Conservation (phyloP, 2,888 invertebrate species). For the Epistrophe eligans region DNA sequence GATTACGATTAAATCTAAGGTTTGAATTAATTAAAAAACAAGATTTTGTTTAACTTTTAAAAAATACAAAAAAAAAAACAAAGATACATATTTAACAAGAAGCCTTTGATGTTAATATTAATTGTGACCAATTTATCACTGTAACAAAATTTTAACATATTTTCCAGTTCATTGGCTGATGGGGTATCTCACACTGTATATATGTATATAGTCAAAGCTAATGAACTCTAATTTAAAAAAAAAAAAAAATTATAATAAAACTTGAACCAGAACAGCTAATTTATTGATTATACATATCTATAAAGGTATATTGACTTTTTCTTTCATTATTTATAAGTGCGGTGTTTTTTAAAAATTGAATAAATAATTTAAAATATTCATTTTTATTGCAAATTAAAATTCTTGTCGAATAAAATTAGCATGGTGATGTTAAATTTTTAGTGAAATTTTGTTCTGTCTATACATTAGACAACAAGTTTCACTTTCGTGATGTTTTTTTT, state of each 20-base stretch:
- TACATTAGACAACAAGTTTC: slow-evolving; percentile 7
- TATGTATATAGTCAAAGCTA: slow-evolving; percentile 14
- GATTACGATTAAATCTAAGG: neutral
- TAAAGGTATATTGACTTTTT: slow-evolving; percentile 30
- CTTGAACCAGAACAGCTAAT: slow-evolving; percentile 6
- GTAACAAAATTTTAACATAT: neutral
- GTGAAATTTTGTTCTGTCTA: neutral
- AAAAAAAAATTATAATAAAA: neutral
- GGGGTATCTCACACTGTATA: neutral
- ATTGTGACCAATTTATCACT: slow-evolving; percentile 34
- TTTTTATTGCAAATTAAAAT: slow-evolving; percentile 1
- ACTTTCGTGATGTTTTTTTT: slow-evolving; percentile 7
- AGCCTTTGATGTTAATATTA: slow-evolving; percentile 8
- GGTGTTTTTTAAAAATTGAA: neutral
- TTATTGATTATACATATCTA: slow-evolving; percentile 19
- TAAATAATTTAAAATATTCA: neutral
- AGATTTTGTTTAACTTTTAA: neutral
- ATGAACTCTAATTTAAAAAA: neutral
- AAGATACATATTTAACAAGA: slow-evolving; percentile 24
- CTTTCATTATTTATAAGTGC: neutral
- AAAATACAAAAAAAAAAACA: neutral
- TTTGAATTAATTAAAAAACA: slow-evolving; percentile 8
- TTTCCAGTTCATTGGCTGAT: slow-evolving; percentile 17
- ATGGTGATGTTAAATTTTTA: neutral
- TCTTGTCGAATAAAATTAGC: slow-evolving; percentile 8